A percentile compares a stretch with the other conserved stretches of the same genome.
phyloP scores from a whole-genome alignment of 2,797 vertebrate species.

The Malacoraja senta region DNA sequence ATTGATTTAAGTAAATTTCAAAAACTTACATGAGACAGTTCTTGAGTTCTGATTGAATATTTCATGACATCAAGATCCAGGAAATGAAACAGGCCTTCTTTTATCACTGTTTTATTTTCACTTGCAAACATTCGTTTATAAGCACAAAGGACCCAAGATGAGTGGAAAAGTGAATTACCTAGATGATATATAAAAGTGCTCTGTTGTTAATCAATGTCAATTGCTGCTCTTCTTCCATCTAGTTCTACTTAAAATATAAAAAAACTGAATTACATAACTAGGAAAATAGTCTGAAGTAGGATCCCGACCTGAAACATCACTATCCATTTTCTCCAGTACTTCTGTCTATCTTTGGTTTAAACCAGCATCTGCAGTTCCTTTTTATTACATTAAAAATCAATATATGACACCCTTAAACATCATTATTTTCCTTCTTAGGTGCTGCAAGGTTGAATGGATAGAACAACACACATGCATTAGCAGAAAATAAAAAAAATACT shows the following conservation, averaged over 20 bases:
- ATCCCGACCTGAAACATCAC: no score
- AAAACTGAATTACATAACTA: not conserved
- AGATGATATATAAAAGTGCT: not conserved
- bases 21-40: slow-evolving; percentile 70
- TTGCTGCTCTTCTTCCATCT: not conserved
- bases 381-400: no score
- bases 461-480: not conserved
- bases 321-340: no score
- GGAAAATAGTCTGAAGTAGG: not conserved
- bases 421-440: not conserved
- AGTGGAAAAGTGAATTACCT: slow-evolving; percentile 60
- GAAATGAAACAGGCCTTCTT: slow-evolving; percentile 79
- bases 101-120: slow-evolving; percentile 82
- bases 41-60: slow-evolving; percentile 58
- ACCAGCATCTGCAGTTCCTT: no score
- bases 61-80: slow-evolving; percentile 70
- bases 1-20: not conserved
- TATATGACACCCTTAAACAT: not conserved
- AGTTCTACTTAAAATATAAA: not conserved
- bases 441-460: not conserved
- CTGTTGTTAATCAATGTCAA: not conserved
- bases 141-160: slow-evolving; percentile 83
- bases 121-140: slow-evolving; percentile 93
- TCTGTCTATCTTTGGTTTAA: no score
- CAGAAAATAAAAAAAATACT: not conserved